Percentiles rank a stretch among this genome's conserved stretches.
phyloP scores from a whole-genome alignment of 2,113 vertebrate species.

The Falco punctatus region DNA sequence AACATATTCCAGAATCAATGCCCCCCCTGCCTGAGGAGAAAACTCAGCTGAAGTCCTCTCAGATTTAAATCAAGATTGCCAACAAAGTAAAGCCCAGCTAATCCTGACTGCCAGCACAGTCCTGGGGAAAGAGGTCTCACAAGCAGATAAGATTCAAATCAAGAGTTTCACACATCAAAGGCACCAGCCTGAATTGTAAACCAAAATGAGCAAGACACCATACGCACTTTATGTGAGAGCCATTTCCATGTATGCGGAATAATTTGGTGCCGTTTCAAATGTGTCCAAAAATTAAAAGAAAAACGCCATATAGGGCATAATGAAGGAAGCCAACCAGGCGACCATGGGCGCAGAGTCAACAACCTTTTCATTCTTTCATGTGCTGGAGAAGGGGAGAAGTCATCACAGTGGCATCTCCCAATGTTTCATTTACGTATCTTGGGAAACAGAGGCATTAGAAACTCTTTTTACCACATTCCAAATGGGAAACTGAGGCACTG shows the following conservation, averaged over 20 bases:
- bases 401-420: accelerated
- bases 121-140: background rate
- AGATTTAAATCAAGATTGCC: slow-evolving; percentile 1
- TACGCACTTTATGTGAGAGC: accelerated
- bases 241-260: background rate
- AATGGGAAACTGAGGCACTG: background rate
- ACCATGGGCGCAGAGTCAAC: background rate
- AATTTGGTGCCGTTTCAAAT: background rate
- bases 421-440: accelerated
- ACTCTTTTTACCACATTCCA: background rate
- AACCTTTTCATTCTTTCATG: background rate
- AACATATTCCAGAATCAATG: background rate
- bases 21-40: background rate
- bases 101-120: slow-evolving; percentile 13
- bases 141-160: background rate
- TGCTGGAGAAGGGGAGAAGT: background rate
- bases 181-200: background rate
- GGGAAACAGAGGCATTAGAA: background rate
- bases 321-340: background rate
- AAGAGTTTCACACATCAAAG: background rate
- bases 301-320: background rate
- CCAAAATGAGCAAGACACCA: accelerated
- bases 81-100: background rate
- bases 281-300: background rate
- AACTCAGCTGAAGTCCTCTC: background rate